Conservation (phyloP, 2,113 vertebrate genomes). For the Hyperopisus bebe region DNA sequence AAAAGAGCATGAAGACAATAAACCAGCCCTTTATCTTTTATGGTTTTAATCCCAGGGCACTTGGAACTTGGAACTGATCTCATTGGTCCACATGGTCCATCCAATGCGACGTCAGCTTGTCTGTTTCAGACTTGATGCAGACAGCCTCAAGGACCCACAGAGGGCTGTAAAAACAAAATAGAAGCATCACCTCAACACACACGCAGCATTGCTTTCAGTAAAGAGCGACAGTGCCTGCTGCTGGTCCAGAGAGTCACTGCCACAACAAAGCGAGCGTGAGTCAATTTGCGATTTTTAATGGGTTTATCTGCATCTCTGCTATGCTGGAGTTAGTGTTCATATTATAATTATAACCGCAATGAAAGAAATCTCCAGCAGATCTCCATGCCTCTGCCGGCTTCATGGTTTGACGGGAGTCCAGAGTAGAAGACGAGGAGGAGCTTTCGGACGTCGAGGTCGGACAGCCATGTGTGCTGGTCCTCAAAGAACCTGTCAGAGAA, state of each 20-base stretch:
- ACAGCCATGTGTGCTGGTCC: background rate
- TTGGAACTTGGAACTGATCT: conserved; percentile 6
- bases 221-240: background rate
- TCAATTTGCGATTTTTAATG: background rate
- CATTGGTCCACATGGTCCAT: background rate
- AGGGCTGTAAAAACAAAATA: background rate
- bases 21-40: background rate
- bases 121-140: background rate
- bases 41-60: background rate
- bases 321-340: background rate
- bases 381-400: background rate
- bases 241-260: background rate
- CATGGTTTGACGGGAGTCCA: background rate
- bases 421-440: background rate
- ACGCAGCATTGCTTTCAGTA: background rate
- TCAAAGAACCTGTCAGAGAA: conserved; percentile 19
- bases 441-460: background rate
- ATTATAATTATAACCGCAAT: background rate
- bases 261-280: background rate
- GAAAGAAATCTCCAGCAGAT: background rate
- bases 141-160: conserved; percentile 22
- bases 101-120: background rate
- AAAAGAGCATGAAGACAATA: background rate
- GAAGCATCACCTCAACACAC: background rate
- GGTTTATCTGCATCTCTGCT: background rate